Evolutionary conservation across 2,797 vertebrate genomes (phyloP).

Genomic region (Enteromius paludinosus): DNA sequence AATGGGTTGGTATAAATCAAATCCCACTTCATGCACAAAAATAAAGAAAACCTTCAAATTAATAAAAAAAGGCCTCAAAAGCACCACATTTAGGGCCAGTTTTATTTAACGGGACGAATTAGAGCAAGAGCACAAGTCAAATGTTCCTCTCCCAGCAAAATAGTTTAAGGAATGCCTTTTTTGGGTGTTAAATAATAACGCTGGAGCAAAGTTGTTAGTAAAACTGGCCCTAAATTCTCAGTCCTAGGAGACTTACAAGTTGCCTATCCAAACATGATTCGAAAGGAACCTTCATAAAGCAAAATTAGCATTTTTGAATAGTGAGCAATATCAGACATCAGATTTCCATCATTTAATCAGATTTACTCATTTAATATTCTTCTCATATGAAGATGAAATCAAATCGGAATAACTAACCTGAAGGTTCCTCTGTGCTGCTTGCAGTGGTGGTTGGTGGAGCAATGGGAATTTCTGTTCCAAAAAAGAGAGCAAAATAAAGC

Average conservation of each 20-base stretch:
- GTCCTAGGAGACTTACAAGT: constrained; percentile 63
- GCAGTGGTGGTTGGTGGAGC: constrained; percentile 87
- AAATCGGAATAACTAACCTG: constrained; percentile 78
- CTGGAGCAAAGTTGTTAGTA: not conserved
- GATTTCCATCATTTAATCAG: too few relatives aligned
- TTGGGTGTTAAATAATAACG: not conserved
- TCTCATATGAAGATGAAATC: not conserved
- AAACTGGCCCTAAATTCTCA: not conserved
- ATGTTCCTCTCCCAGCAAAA: too few relatives aligned
- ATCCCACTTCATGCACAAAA: constrained; percentile 37
- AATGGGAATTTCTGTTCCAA: constrained; percentile 89
- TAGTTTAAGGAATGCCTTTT: too few relatives aligned
- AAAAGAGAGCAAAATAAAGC: constrained; percentile 43
- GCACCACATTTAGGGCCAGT: not conserved
- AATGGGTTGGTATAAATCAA: constrained; percentile 28
- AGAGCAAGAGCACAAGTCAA: not conserved
- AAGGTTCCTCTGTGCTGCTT: constrained; percentile 89
- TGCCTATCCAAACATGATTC: constrained; percentile 46
- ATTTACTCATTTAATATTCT: not conserved
- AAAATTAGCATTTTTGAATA: constrained; percentile 55
- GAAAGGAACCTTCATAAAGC: not conserved
- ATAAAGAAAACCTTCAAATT: constrained; percentile 53
- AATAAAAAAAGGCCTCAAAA: constrained; percentile 58
- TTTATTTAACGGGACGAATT: not conserved
- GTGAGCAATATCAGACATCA: not conserved